Percentiles rank a stretch among this genome's conserved stretches.
These are phyloP conservation scores for Sebastes iracundus DNA, from an alignment of 2,797 vertebrate species.

Conservation along the genomic window DNA sequence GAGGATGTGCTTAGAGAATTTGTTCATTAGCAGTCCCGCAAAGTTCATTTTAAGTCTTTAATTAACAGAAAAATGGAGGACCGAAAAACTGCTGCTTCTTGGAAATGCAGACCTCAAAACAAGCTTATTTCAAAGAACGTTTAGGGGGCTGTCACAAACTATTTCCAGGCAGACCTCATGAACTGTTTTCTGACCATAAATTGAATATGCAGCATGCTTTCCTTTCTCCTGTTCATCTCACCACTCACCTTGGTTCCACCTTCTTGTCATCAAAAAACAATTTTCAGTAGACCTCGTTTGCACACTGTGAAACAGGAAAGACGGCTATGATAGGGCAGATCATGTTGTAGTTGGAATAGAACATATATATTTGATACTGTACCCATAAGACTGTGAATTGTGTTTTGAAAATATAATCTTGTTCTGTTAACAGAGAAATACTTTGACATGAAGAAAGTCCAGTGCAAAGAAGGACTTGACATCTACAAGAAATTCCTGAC, in stretches of 20 bases:
- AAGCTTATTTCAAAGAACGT: neutral
- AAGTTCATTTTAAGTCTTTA: neutral
- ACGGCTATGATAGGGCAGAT: neutral
- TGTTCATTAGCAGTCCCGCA: neutral
- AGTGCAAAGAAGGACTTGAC: slow-evolving; percentile 97
- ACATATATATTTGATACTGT: neutral
- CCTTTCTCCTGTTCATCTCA: neutral
- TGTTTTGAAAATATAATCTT: neutral
- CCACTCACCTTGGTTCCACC: neutral
- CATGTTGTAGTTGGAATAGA: neutral
- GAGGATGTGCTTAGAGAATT: neutral
- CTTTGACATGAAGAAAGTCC: slow-evolving; percentile 98
- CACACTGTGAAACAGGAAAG: neutral
- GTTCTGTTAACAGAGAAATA: slow-evolving; percentile 89
- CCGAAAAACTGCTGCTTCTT: neutral
- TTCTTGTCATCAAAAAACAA: neutral
- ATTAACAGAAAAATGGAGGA: neutral
- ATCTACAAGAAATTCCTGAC: slow-evolving; percentile 98
- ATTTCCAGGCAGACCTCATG: neutral
- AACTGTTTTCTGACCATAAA: neutral
- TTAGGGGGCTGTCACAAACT: neutral
- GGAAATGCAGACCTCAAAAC: neutral
- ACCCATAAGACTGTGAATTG: neutral
- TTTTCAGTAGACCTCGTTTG: neutral
- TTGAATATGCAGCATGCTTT: neutral